Evolutionary conservation across 2,113 vertebrate species (phyloP), one percentile per base, ranked within the genome.

Genomic region (Alligator mississippiensis): DNA sequence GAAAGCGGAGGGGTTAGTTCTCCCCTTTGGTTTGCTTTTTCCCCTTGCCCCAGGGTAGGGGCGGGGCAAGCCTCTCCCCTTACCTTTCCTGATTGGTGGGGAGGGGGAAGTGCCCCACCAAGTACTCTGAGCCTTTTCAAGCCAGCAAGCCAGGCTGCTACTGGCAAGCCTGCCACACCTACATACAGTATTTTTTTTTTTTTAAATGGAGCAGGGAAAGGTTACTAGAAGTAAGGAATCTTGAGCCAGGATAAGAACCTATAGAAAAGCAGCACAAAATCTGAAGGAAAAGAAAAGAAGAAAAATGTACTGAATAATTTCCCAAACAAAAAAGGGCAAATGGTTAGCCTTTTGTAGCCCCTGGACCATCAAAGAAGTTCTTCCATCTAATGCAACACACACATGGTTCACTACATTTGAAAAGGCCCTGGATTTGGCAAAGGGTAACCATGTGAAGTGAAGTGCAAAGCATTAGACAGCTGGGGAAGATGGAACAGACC

Each of bases 181-280:
- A 47, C 9, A 47, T 9, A 9, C 47, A 47, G 47, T 9, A 47
- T 34, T 4, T 34, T 34, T 34, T 47, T 47, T 47, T 47, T 47
- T 47, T 47, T 47, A 47, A 47, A 47, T 47, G 85, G 22, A 84
- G 62, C 38, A 92, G 84, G 82, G 30, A 80, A 16, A 47, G 22
- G 21, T 66, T 80, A 2, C 6, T 87, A 66, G 13, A 47, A 80
- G 76, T 88, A 90, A 10, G 75, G 38, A 59, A 68, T 93, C 72
- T 90, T n/a, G 59, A 80, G 38, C 60, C 72, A 34, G 12, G 75
- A 57, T 82, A 85, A 5, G 76, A 87, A 92, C 76, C 85, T 34
- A 30, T 82, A 87, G 85, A 80, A 76, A 96, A 11, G 58, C 87
- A 80, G 87, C 93, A 87, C 55, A 80, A 84, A 74, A 0, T 12